phyloP scores from a whole-genome alignment of 2,888 invertebrate genomes.

The Rhyacophila evoluta region DNA sequence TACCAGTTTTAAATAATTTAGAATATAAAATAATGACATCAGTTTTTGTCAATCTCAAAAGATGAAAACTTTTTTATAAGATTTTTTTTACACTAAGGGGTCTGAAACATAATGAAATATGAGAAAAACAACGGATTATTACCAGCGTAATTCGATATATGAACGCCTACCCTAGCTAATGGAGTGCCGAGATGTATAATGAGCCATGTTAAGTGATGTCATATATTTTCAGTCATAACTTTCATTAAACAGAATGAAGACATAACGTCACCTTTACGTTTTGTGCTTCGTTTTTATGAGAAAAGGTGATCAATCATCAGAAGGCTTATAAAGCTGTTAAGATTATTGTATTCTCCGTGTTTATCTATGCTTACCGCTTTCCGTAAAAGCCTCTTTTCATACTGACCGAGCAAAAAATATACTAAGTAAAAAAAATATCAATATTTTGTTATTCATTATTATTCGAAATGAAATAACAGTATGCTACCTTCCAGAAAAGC shows the following conservation, averaged over 20 bases:
- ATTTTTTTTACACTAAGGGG: no score
- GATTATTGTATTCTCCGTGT: constrained; percentile 10
- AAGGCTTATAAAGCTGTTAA: constrained; percentile 15
- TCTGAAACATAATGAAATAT: no score
- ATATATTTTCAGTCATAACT: constrained; percentile 36
- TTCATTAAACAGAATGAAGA: constrained; percentile 27
- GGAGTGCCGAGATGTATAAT: constrained; percentile 45
- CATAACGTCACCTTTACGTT: constrained; percentile 30
- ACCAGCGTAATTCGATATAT: no score
- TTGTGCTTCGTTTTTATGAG: constrained; percentile 31
- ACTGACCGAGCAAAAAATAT: neutral
- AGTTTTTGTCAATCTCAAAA: no score
- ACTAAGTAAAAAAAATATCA: neutral
- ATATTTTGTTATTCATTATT: neutral
- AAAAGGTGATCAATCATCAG: neutral
- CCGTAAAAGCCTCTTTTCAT: neutral
- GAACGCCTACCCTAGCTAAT: no score
- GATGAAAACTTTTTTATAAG: no score
- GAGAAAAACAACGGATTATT: no score
- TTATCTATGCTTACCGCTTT: neutral
- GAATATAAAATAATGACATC: no score
- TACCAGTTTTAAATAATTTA: no score
- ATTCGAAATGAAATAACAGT: no score
- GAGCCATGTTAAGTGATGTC: constrained; percentile 41
- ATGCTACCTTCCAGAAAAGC: no score